Evolutionary conservation across 1,140 invertebrate species (phyloP).

Genomic region (Drosophila repletoides): DNA sequence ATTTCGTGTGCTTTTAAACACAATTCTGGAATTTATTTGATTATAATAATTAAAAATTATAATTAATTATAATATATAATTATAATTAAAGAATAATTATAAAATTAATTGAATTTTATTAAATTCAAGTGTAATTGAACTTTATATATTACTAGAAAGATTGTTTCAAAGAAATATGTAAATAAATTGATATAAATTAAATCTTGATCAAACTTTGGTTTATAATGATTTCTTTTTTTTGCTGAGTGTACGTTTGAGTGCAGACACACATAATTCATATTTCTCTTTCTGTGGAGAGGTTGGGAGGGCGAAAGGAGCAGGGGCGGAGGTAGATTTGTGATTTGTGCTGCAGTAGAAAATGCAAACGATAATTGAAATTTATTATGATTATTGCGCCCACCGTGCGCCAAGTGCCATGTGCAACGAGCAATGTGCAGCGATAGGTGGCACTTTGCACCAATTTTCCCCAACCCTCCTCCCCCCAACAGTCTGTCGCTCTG

Average conservation of each 20-base stretch:
- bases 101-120: too few species aligned
- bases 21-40: too few species aligned
- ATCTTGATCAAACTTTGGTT: too few species aligned
- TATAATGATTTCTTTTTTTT: too few species aligned
- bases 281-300: neutral
- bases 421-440: slow-evolving; percentile 39
- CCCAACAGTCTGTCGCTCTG: slow-evolving; percentile 20
- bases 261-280: slow-evolving; percentile 52
- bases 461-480: neutral
- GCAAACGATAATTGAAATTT: slow-evolving; percentile 81
- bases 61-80: too few species aligned
- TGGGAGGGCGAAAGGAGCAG: neutral
- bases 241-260: slow-evolving; percentile 3
- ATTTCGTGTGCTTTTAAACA: too few species aligned
- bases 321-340: slow-evolving; percentile 18
- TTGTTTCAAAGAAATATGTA: too few species aligned
- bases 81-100: too few species aligned
- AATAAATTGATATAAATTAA: too few species aligned
- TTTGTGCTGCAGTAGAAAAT: slow-evolving; percentile 48
- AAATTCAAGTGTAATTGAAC: too few species aligned
- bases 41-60: too few species aligned
- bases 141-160: too few species aligned
- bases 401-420: slow-evolving; percentile 39
- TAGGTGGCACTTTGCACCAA: slow-evolving; percentile 28
- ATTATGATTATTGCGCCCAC: slow-evolving; percentile 79